phyloP scores from a whole-genome alignment of 2,797 vertebrate species.

The Acrossocheilus fasciatus region DNA sequence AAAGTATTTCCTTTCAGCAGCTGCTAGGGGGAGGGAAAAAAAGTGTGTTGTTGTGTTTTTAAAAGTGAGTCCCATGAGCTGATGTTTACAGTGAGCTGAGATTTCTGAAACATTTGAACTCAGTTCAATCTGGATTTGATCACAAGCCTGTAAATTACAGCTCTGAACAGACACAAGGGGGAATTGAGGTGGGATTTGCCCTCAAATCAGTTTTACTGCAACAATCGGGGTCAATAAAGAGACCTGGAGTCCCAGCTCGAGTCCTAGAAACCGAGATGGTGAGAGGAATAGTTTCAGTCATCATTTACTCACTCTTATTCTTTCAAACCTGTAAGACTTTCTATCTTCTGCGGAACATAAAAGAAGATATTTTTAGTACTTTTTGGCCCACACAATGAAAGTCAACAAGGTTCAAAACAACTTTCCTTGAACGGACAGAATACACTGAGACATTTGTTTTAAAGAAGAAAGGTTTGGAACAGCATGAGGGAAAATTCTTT shows the following conservation, averaged over 20 bases:
- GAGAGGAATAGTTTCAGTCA: slow-evolving; percentile 24
- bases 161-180: slow-evolving; percentile 34
- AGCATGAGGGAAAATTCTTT: not conserved
- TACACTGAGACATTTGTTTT: not conserved
- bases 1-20: not conserved
- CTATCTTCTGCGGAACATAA: not conserved
- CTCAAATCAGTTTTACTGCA: slow-evolving; percentile 49
- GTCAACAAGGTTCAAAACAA: not conserved
- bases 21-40: not conserved
- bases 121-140: slow-evolving; percentile 41
- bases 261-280: not conserved
- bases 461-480: not conserved
- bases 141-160: slow-evolving; percentile 35
- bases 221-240: slow-evolving; percentile 41
- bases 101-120: slow-evolving; percentile 30
- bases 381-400: not conserved
- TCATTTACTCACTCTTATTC: slow-evolving; percentile 1
- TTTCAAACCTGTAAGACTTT: not conserved
- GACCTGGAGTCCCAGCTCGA: slow-evolving; percentile 34
- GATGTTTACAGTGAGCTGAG: slow-evolving; percentile 31
- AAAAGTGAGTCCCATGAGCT: slow-evolving; percentile 16
- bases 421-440: not conserved
- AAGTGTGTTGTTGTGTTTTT: not conserved
- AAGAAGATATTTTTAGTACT: not conserved
- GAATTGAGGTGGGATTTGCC: slow-evolving; percentile 34